phyloP scores from a whole-genome alignment of 2,797 vertebrate genomes.

The Brachymystax lenok region DNA sequence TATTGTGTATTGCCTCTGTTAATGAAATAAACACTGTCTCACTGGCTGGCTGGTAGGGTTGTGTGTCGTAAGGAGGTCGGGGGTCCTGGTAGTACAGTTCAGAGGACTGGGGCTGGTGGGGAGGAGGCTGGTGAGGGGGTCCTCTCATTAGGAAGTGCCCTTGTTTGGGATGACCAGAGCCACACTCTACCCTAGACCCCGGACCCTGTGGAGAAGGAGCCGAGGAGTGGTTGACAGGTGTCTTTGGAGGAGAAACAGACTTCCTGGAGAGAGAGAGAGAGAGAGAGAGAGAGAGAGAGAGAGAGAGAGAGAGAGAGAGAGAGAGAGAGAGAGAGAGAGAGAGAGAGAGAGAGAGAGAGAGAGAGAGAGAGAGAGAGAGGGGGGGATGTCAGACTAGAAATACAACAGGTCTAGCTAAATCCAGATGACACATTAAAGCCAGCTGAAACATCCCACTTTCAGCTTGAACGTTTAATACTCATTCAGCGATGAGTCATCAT shows the following conservation, averaged over 20 bases:
- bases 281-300: neutral
- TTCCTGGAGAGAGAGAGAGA: constrained; percentile 70
- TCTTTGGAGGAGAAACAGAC: constrained; percentile 85
- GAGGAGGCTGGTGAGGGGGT: constrained; percentile 35
- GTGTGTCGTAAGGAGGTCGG: constrained; percentile 82
- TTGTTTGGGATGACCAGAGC: constrained; percentile 79
- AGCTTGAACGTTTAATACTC: no score
- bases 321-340: no score
- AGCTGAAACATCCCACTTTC: no score
- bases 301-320: no score
- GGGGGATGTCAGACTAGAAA: no score
- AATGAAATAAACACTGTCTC: constrained; percentile 33
- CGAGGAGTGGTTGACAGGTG: constrained; percentile 82
- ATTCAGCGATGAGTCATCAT: no score
- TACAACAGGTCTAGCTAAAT: no score
- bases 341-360: no score
- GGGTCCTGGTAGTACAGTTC: constrained; percentile 91
- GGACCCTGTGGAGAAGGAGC: constrained; percentile 80
- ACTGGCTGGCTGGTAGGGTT: constrained; percentile 85
- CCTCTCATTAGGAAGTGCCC: constrained; percentile 82
- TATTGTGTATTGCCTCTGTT: no score
- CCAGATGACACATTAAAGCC: no score
- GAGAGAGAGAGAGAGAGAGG: no score
- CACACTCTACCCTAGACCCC: constrained; percentile 76
- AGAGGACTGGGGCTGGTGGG: constrained; percentile 81